Percentiles rank a stretch among this genome's conserved stretches.
These are phyloP conservation scores for Gila orcuttii DNA, from an alignment of 2,113 vertebrate genomes.

Conservation along the genomic window DNA sequence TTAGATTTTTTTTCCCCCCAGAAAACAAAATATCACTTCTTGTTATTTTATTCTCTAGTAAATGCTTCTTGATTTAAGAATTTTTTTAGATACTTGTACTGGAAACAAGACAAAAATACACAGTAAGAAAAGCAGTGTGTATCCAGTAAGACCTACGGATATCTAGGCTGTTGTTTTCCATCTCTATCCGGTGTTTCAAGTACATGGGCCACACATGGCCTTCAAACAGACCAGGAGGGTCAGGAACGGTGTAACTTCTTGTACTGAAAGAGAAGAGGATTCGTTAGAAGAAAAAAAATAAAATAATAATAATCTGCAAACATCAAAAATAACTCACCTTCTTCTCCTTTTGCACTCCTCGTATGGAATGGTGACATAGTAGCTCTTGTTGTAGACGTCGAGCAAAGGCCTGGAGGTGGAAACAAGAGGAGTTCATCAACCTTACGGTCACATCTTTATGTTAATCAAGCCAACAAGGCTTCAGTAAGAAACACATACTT, in stretches of 20 bases:
- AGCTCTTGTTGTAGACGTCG: slow-evolving; percentile 84
- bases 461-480: background rate
- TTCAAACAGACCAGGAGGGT: slow-evolving; percentile 82
- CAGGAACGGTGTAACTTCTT: slow-evolving; percentile 76
- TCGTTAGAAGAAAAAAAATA: background rate
- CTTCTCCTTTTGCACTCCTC: slow-evolving; percentile 92
- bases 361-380: slow-evolving; percentile 91
- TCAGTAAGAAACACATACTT: slow-evolving; percentile 62
- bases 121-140: too few relatives aligned
- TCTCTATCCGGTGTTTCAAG: slow-evolving; percentile 78
- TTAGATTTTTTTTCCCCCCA: too few relatives aligned
- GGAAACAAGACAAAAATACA: too few relatives aligned
- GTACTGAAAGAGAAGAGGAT: background rate
- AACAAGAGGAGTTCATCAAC: background rate
- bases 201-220: slow-evolving; percentile 87
- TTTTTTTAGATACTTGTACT: too few relatives aligned
- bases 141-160: slow-evolving; percentile 53
- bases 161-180: slow-evolving; percentile 70
- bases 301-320: background rate
- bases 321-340: slow-evolving; percentile 74
- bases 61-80: too few relatives aligned
- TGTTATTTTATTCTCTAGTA: too few relatives aligned
- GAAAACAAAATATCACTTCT: too few relatives aligned
- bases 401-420: slow-evolving; percentile 82
- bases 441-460: background rate